Conservation (phyloP, 2,797 vertebrate genomes). For the Lycodopsis pacificus region DNA sequence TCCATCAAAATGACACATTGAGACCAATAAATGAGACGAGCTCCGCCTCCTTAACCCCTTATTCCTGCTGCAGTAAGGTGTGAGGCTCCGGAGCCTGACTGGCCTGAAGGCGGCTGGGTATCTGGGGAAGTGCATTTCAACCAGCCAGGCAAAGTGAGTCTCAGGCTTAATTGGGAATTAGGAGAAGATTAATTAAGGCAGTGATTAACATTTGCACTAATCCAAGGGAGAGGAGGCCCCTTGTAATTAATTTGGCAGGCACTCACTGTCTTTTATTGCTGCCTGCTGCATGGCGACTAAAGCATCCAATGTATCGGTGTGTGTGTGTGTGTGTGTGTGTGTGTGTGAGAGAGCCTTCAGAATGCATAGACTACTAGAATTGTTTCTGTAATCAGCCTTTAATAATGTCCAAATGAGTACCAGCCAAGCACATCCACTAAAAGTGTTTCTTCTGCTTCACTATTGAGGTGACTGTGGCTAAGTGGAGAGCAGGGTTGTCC, state of each 20-base stretch:
- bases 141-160: constrained; percentile 32
- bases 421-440: neutral
- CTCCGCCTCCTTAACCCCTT: neutral
- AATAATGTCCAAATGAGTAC: neutral
- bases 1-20: too few relatives aligned
- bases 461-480: too few relatives aligned
- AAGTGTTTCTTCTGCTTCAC: neutral
- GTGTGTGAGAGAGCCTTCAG: neutral
- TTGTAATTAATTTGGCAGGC: constrained; percentile 34
- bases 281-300: constrained; percentile 9
- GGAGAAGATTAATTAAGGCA: constrained; percentile 57
- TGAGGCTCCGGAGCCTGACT: neutral
- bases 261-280: constrained; percentile 31
- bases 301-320: constrained; percentile 20
- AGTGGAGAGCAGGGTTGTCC: too few relatives aligned
- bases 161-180: constrained; percentile 59
- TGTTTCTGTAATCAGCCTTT: neutral
- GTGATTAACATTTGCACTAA: constrained; percentile 60
- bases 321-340: neutral
- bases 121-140: constrained; percentile 35
- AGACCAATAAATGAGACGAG: too few relatives aligned
- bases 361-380: constrained; percentile 3
- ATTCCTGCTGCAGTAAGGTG: neutral
- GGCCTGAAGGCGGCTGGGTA: constrained; percentile 15
- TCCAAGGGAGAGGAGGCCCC: constrained; percentile 46